These are phyloP conservation scores for Germaria angustata DNA, from an alignment of 2,888 invertebrate species.

Conservation along the genomic window DNA sequence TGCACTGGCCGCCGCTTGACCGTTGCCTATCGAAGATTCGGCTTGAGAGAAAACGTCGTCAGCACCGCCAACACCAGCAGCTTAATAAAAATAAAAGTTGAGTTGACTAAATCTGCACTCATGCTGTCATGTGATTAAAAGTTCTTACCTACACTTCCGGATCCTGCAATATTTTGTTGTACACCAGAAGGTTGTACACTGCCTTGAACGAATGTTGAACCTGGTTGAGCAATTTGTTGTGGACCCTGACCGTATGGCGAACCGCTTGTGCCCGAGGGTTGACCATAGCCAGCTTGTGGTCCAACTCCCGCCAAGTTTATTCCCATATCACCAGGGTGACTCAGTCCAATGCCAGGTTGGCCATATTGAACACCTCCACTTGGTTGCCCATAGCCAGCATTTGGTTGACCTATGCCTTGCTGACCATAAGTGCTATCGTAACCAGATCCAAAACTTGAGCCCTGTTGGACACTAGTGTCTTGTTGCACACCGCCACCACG, in stretches of 20 bases:
- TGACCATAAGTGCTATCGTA: conserved; percentile 33
- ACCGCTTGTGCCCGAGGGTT: conserved; percentile 28
- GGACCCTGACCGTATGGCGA: conserved; percentile 57
- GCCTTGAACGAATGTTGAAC: conserved; percentile 48
- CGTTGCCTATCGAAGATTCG: conserved; percentile 82
- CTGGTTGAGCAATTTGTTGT: conserved; percentile 56
- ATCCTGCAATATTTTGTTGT: conserved; percentile 20
- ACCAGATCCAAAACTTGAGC: background rate
- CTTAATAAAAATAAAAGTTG: conserved; percentile 9
- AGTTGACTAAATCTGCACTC: no score
- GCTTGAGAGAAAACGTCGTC: conserved; percentile 89
- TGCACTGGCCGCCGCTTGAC: conserved; percentile 88
- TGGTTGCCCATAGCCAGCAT: conserved; percentile 38
- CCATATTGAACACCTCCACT: conserved; percentile 29
- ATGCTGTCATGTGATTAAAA: background rate
- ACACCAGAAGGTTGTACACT: conserved; percentile 44
- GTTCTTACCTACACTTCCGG: conserved; percentile 53
- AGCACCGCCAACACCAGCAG: conserved; percentile 70
- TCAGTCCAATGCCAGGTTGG: conserved; percentile 30
- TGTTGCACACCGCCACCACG: conserved; percentile 5
- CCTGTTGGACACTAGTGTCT: background rate
- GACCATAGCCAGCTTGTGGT: conserved; percentile 29
- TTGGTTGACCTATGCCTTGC: conserved; percentile 31
- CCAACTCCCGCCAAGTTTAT: conserved; percentile 1
- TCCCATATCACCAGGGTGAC: conserved; percentile 11